A percentile compares a stretch with the other conserved stretches of the same genome.
These are phyloP conservation scores for Drosophila mimica DNA, from an alignment of 2,888 invertebrate genomes.

Conservation along the genomic window DNA sequence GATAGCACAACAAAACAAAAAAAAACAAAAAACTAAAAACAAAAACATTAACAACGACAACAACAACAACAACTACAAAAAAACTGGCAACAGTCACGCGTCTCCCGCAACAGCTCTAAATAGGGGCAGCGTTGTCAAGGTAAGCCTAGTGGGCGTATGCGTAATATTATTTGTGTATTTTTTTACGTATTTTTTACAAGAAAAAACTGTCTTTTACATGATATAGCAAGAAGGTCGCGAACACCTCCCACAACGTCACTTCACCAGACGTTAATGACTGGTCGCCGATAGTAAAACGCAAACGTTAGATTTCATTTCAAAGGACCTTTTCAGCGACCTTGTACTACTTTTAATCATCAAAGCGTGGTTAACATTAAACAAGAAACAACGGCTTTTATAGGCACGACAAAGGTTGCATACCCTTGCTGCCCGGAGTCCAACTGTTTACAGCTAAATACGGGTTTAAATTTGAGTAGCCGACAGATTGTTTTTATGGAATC, in stretches of 20 bases:
- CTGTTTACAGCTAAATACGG: neutral
- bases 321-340: neutral
- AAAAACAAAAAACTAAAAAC: slow-evolving; percentile 17
- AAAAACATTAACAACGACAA: slow-evolving; percentile 15
- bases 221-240: neutral
- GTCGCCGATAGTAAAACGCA: neutral
- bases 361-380: neutral
- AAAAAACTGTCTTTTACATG: slow-evolving; percentile 2
- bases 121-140: slow-evolving; percentile 55
- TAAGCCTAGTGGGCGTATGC: slow-evolving; percentile 60
- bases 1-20: slow-evolving; percentile 51
- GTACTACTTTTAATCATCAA: neutral
- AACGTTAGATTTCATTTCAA: neutral
- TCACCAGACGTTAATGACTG: neutral
- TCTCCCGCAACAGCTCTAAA: slow-evolving; percentile 19
- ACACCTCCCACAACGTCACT: neutral
- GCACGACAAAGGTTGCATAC: neutral
- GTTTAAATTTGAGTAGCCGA: neutral
- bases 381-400: neutral
- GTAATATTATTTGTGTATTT: slow-evolving; percentile 48
- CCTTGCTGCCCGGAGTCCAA: neutral
- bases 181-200: slow-evolving; percentile 8
- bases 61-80: slow-evolving; percentile 29
- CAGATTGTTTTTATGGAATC: neutral
- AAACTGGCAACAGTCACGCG: slow-evolving; percentile 67